These are phyloP conservation scores for Leucophora obtusa DNA, from an alignment of 2,888 invertebrate species.

Conservation along the genomic window DNA sequence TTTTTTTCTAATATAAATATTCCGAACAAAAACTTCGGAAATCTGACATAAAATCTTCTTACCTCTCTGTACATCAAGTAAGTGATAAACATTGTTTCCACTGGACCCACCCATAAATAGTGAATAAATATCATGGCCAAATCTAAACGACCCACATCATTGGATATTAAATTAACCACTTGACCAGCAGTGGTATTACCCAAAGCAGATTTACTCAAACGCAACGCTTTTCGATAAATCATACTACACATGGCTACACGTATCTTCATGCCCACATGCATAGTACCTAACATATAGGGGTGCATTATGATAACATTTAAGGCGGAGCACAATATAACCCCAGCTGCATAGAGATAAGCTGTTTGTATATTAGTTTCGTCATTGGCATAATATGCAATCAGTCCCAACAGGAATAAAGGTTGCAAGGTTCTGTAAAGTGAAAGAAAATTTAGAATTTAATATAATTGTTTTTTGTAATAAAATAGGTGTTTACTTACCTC, in stretches of 20 bases:
- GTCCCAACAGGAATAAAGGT: conserved; percentile 82
- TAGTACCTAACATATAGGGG: conserved; percentile 89
- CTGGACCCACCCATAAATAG: conserved; percentile 94
- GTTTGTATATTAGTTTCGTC: conserved; percentile 75
- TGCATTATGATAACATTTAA: conserved; percentile 89
- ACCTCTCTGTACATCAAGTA: conserved; percentile 86
- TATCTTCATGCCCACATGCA: conserved; percentile 84
- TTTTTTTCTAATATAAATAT: too few relatives aligned
- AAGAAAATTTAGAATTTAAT: neutral
- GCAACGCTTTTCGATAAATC: conserved; percentile 84
- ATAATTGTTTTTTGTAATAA: neutral
- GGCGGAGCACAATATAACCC: conserved; percentile 86
- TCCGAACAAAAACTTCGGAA: too few relatives aligned
- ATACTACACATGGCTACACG: conserved; percentile 85
- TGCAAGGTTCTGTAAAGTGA: conserved; percentile 81
- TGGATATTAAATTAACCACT: conserved; percentile 94
- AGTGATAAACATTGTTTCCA: conserved; percentile 89
- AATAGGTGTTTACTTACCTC: conserved; percentile 72
- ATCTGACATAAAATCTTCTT: neutral
- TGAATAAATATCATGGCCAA: conserved; percentile 90
- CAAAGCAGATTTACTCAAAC: conserved; percentile 85
- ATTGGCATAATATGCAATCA: conserved; percentile 81
- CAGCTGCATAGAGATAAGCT: conserved; percentile 87
- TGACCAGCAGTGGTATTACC: conserved; percentile 87
- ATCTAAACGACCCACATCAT: conserved; percentile 88